A percentile compares a stretch with the other conserved stretches of the same genome.
phyloP scores from a whole-genome alignment of 2,888 invertebrate genomes.

The Yponomeuta malinellus region DNA sequence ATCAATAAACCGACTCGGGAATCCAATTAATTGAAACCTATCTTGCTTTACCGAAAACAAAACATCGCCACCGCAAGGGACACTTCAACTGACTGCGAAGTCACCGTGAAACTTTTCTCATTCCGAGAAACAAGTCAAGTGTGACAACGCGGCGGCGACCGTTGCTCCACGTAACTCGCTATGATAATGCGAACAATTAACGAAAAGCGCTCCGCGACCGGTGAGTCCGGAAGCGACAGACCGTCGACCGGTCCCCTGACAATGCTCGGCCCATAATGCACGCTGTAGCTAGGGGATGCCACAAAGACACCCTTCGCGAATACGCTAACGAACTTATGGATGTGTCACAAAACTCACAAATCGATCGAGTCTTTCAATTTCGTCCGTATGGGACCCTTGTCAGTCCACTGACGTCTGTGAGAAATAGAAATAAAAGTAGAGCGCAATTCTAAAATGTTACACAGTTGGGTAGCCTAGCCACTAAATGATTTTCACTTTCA shows the following conservation, averaged over 20 bases:
- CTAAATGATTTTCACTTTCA: background rate
- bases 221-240: constrained; percentile 14
- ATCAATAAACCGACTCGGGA: background rate
- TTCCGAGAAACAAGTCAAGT: constrained; percentile 1
- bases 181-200: constrained; percentile 35
- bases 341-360: background rate
- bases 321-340: constrained; percentile 11
- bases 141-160: constrained; percentile 3
- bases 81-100: background rate
- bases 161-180: constrained; percentile 13
- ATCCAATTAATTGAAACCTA: background rate
- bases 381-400: background rate
- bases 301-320: constrained; percentile 11
- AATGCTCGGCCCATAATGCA: constrained; percentile 1
- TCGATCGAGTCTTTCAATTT: constrained; percentile 3
- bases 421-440: background rate
- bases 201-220: constrained; percentile 27
- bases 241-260: constrained; percentile 7
- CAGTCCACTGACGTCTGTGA: background rate
- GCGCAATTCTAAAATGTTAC: background rate
- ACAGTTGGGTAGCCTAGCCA: background rate
- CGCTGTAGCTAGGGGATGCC: constrained; percentile 10
- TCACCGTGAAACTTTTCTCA: constrained; percentile 1
- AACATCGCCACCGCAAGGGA: background rate
- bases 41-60: background rate